Percentiles rank a stretch among this genome's conserved stretches.
Conservation (phyloP, 2,113 vertebrate genomes). For the Siniperca chuatsi region DNA sequence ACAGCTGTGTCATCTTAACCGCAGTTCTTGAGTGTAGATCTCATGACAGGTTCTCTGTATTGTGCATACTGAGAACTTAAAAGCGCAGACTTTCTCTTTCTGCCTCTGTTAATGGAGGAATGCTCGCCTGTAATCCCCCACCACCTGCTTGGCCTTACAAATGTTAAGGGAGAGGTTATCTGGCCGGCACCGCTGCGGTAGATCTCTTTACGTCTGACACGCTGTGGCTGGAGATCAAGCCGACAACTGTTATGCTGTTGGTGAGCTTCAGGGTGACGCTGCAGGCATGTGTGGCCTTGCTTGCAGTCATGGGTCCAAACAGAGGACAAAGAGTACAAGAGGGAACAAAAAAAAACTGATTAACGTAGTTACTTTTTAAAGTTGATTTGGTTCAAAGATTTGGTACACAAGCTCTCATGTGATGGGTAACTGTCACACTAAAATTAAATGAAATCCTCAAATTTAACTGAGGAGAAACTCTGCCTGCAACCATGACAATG, state of each 20-base stretch:
- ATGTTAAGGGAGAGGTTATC: slow-evolving; percentile 17
- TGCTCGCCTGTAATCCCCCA: slow-evolving; percentile 39
- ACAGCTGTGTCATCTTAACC: slow-evolving; percentile 1
- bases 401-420: background rate
- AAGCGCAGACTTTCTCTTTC: slow-evolving; percentile 23
- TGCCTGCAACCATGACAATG: background rate
- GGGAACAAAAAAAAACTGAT: background rate
- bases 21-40: slow-evolving; percentile 36
- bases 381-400: background rate
- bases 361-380: background rate
- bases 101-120: slow-evolving; percentile 35
- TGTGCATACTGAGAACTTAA: background rate
- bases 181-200: background rate
- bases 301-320: background rate
- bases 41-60: slow-evolving; percentile 12
- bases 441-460: background rate
- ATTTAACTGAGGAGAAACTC: slow-evolving; percentile 1
- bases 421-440: slow-evolving; percentile 12
- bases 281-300: background rate
- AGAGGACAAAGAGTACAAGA: background rate
- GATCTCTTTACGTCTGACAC: slow-evolving; percentile 23
- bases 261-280: background rate
- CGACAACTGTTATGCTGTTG: slow-evolving; percentile 6
- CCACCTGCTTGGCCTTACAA: slow-evolving; percentile 48
- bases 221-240: background rate